Percentiles rank a stretch among this genome's conserved stretches.
These are phyloP conservation scores for Myotis planiceps DNA, from an alignment of 2,797 vertebrate genomes.

Conservation along the genomic window DNA sequence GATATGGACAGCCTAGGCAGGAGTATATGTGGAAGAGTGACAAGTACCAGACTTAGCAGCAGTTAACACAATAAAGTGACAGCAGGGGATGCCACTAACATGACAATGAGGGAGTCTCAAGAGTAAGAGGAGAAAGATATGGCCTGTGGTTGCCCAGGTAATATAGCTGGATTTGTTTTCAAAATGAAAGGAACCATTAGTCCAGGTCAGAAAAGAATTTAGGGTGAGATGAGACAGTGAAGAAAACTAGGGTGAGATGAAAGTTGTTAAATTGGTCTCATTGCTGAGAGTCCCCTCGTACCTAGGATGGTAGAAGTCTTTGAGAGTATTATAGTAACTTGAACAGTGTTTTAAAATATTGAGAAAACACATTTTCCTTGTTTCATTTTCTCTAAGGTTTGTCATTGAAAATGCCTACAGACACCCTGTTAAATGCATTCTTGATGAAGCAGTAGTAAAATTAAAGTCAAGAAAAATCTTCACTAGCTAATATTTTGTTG, in stretches of 20 bases:
- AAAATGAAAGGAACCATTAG: not conserved
- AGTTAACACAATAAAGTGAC: not conserved
- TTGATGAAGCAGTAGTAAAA: not conserved
- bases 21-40: not conserved
- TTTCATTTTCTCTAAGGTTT: not conserved
- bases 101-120: not conserved
- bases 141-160: not conserved
- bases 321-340: not conserved
- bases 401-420: not conserved
- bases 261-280: not conserved
- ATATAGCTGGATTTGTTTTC: not conserved
- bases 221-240: not conserved
- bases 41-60: not conserved
- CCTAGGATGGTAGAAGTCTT: not conserved
- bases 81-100: not conserved
- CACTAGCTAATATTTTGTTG: slow-evolving; percentile 51
- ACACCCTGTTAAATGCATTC: not conserved
- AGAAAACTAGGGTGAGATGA: not conserved
- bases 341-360: not conserved
- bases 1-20: rapidly evolving
- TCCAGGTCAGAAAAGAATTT: not conserved
- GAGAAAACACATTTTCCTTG: not conserved
- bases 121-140: not conserved
- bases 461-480: slow-evolving; percentile 32
- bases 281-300: not conserved